A percentile compares a stretch with the other conserved stretches of the same genome.
Evolutionary conservation across 2,888 invertebrate genomes (phyloP).

Genomic region (Atethmia centrago): DNA sequence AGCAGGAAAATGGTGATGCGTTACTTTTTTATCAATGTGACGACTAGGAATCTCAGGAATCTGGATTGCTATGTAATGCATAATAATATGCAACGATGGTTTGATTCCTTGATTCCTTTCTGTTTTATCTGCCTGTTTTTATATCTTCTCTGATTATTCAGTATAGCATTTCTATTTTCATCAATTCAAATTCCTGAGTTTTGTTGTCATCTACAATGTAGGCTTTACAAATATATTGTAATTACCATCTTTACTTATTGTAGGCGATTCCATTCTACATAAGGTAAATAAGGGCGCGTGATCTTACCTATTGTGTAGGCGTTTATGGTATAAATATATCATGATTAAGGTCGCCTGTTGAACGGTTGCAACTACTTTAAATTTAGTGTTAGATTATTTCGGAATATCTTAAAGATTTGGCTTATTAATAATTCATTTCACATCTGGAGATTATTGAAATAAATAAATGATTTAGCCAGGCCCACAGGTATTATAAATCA

Average conservation of each 20-base stretch:
- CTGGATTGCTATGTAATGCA: conserved; percentile 2
- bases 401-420: conserved; percentile 19
- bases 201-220: not conserved
- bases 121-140: not conserved
- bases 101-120: conserved; percentile 21
- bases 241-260: conserved; percentile 11
- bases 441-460: conserved; percentile 8
- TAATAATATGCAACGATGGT: not conserved
- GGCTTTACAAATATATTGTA: conserved; percentile 9
- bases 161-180: not conserved
- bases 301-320: conserved; percentile 51
- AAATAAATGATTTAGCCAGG: not conserved
- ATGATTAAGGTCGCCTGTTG: conserved; percentile 22
- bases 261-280: conserved; percentile 58
- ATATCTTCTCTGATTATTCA: not conserved
- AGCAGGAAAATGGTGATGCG: conserved; percentile 36
- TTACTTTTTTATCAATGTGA: conserved; percentile 12
- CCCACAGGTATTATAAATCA: not conserved
- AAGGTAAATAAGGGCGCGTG: conserved; percentile 69
- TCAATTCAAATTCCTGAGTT: not conserved
- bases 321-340: conserved; percentile 43
- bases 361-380: conserved; percentile 8
- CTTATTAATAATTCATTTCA: conserved; percentile 7
- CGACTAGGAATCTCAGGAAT: conserved; percentile 30
- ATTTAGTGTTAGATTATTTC: conserved; percentile 21